Evolutionary conservation across 2,888 invertebrate species (phyloP), one percentile per base, ranked within the genome.

Genomic region (Synanthedon formicaeformis): DNA sequence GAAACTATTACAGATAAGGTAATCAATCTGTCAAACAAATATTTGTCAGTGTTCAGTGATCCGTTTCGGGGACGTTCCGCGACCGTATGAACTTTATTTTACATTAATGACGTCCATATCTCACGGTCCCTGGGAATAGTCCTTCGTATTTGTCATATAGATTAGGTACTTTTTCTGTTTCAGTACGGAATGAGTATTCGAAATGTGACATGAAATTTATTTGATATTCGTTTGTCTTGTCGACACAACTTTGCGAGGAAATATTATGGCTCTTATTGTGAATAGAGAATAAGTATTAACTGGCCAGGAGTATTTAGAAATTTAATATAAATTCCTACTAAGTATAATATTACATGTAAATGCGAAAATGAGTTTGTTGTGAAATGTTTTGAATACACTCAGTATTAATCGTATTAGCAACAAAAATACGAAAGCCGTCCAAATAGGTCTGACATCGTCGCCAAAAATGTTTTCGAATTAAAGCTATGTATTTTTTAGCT

Each of bases 71-170:
- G 18, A 16, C 49, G 49, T 49, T 16, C 23, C 18, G 49, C 16
- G 49, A 61, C 64, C 63, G 59, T 63, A 60, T 66, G 72, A 74
- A 77, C 75, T 78, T 79, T 77, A 76, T 78, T 79, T 75, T 75
- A 78, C 76, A 78, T 75, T 71, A 78, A 79, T 75, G 75, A 68
- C 67, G 55, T 58, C 66, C 65, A 77, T 76, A 77, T 73, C 69
- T 78, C 76, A 77, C 64, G 65, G 69, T 73, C 74, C 75, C 67
- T 61, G 65, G 65, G 65, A 78, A 79, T 73, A 64, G 77, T 64
- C 78, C 77, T 73, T 70, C 69, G 70, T 68, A 81, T 81, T 80
- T 78, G 70, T 81, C 79, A 81, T 75, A 78, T 73, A 78, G 77
- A 80, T 80, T 79, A 73, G 75, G 72, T 71, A 72, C 75, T 78